A percentile compares a stretch with the other conserved stretches of the same genome.
Conservation (phyloP, 2,797 vertebrate species). For the Holocentrus rufus region DNA sequence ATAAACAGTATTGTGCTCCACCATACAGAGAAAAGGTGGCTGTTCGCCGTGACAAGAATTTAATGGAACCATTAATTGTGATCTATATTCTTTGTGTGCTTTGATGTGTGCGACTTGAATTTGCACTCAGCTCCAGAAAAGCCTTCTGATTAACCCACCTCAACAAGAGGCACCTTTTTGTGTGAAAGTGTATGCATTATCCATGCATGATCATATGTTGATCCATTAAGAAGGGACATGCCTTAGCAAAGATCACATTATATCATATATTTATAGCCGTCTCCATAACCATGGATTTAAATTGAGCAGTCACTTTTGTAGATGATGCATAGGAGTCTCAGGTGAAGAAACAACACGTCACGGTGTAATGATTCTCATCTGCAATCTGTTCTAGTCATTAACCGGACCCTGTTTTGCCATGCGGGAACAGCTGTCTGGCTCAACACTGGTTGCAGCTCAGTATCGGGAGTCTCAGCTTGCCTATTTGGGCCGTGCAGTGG, state of each 20-base stretch:
- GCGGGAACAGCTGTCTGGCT: slow-evolving; percentile 49
- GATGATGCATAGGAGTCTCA: slow-evolving; percentile 46
- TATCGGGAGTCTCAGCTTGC: slow-evolving; percentile 27
- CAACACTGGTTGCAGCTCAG: slow-evolving; percentile 27
- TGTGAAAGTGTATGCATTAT: slow-evolving; percentile 24
- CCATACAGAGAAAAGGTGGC: background rate
- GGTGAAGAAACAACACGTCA: slow-evolving; percentile 46
- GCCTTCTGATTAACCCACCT: slow-evolving; percentile 23
- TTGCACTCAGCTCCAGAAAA: slow-evolving; percentile 34
- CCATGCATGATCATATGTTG: slow-evolving; percentile 29
- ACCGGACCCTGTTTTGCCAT: slow-evolving; percentile 31
- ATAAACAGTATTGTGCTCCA: background rate
- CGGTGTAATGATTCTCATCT: slow-evolving; percentile 46
- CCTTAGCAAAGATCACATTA: slow-evolving; percentile 35
- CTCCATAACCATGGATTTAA: slow-evolving; percentile 31
- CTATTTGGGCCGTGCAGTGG: slow-evolving; percentile 26
- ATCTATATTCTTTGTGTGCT: slow-evolving; percentile 28
- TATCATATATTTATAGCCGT: slow-evolving; percentile 31
- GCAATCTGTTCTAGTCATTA: slow-evolving; percentile 58
- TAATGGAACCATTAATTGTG: background rate
- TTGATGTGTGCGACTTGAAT: background rate
- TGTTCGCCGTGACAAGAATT: background rate
- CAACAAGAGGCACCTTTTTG: slow-evolving; percentile 12
- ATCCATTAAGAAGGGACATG: slow-evolving; percentile 37
- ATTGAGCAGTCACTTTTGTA: slow-evolving; percentile 47